Conservation (phyloP, 2,888 invertebrate species). For the Trissolcus brochymenae region DNA sequence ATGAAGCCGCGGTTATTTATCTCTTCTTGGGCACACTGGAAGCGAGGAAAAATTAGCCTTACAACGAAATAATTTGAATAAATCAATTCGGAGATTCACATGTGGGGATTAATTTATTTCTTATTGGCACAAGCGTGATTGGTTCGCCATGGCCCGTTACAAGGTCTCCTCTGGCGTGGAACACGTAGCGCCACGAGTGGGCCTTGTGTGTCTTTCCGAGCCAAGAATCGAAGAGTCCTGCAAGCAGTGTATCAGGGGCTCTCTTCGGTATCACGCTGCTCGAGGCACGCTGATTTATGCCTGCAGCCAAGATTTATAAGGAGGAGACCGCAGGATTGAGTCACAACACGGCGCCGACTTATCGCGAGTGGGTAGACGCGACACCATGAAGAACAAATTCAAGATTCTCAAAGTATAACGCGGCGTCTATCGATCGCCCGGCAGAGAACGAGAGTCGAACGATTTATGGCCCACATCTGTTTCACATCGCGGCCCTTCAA, state of each 20-base stretch:
- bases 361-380: conserved; percentile 75
- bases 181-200: conserved; percentile 67
- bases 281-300: conserved; percentile 75
- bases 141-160: conserved; percentile 52
- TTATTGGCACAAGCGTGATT: conserved; percentile 58
- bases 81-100: conserved; percentile 28
- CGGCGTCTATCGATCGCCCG: conserved; percentile 54
- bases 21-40: background rate
- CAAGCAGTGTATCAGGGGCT: conserved; percentile 67
- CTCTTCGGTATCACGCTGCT: conserved; percentile 72
- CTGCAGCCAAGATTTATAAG: conserved; percentile 73
- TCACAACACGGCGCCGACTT: conserved; percentile 76
- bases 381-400: conserved; percentile 58
- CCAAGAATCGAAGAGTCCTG: conserved; percentile 71
- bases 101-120: conserved; percentile 45
- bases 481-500: conserved; percentile 15
- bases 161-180: conserved; percentile 55
- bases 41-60: conserved; percentile 13
- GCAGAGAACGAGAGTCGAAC: conserved; percentile 38
- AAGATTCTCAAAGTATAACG: conserved; percentile 52
- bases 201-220: conserved; percentile 68
- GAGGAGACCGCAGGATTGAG: conserved; percentile 75
- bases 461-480: conserved; percentile 34
- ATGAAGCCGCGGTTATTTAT: background rate
- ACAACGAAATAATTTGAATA: conserved; percentile 19